Percentiles rank a stretch among this genome's conserved stretches.
phyloP scores from a whole-genome alignment of 2,113 vertebrate species.

The Lepisosteus osseus region DNA sequence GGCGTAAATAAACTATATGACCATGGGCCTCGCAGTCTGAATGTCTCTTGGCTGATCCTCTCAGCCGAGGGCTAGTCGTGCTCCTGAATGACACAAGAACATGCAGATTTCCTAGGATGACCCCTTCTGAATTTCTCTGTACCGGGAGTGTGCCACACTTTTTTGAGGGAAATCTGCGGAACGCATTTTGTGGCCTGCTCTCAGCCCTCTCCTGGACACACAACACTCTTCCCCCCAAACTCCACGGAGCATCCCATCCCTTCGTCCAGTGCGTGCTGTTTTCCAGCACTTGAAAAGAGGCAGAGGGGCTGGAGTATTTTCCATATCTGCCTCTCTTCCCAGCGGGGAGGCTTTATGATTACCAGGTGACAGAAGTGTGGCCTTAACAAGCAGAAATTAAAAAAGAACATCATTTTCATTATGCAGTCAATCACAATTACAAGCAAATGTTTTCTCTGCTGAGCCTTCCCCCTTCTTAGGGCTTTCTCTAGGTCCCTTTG shows the following conservation, averaged over 20 bases:
- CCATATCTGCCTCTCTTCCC: constrained; percentile 92
- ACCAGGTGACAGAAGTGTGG: constrained; percentile 90
- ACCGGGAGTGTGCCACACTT: constrained; percentile 23
- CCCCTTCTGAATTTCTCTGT: constrained; percentile 3
- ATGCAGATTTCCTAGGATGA: constrained; percentile 54
- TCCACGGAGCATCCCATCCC: constrained; percentile 34
- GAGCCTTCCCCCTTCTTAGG: constrained; percentile 89
- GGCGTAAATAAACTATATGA: constrained; percentile 48
- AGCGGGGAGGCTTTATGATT: constrained; percentile 85
- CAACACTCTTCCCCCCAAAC: neutral
- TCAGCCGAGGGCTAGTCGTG: constrained; percentile 56
- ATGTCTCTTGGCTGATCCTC: constrained; percentile 50
- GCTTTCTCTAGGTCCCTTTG: constrained; percentile 89
- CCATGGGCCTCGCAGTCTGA: constrained; percentile 54
- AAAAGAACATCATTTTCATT: constrained; percentile 99
- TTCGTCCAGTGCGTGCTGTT: constrained; percentile 58
- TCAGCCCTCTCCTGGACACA: neutral
- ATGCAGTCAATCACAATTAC: constrained; percentile 99
- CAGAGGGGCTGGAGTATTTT: constrained; percentile 80
- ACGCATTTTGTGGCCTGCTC: constrained; percentile 5
- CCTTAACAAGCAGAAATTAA: constrained; percentile 97
- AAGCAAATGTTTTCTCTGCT: constrained; percentile 99
- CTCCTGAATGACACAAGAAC: constrained; percentile 62
- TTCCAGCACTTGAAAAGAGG: constrained; percentile 71
- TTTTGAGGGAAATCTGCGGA: neutral